Evolutionary conservation across 2,888 invertebrate genomes (phyloP), one percentile per base, ranked within the genome.

Genomic region (Cantharis nigra): DNA sequence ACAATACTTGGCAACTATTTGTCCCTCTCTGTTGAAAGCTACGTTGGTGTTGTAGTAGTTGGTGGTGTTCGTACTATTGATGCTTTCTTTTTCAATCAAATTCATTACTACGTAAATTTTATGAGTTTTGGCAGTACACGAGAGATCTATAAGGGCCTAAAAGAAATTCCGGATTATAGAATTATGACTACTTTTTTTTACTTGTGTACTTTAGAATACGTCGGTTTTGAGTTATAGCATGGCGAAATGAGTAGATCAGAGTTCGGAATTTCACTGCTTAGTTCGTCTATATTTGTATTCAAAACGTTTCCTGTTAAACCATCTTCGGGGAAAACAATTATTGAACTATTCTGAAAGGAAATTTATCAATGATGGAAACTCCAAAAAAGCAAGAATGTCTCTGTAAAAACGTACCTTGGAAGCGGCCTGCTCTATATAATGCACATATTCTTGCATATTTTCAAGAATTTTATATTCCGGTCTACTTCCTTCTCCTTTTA

Each of bases 381-480:
- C 16, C 16, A 16, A 16, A 16, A 16, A n/a, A n/a, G n/a, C n/a
- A n/a, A n/a, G n/a, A n/a, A 1, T 16, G 0, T 16, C 16, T 16
- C 16, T 1, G 1, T 1, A 16, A n/a, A n/a, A 20, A 20, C 1
- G 20, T 20, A 20, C 20, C 1, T 80, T 62, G 3, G 23, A n/a
- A 9, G 71, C 69, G 33, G 80, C 80, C 9, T 73, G 26, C 33
- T 75, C 33, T 18, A 81, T 80, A 11, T 69, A 70, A 30, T 71
- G 72, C 14, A 69, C 67, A 63, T 81, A 81, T 64, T 78, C 72
- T 16, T 79, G 72, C 4, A 75, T 72, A 63, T 81, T 79, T 18
- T 69, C 49, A 30, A 69, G 65, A 23, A 81, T 16, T 10, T 70
- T 62, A 49, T 77, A 70, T 23, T 70, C 64, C 5, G 79, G 11